A percentile compares a stretch with the other conserved stretches of the same genome.
phyloP scores from a whole-genome alignment of 1,140 invertebrate species.

The Drosophila kohkoa region DNA sequence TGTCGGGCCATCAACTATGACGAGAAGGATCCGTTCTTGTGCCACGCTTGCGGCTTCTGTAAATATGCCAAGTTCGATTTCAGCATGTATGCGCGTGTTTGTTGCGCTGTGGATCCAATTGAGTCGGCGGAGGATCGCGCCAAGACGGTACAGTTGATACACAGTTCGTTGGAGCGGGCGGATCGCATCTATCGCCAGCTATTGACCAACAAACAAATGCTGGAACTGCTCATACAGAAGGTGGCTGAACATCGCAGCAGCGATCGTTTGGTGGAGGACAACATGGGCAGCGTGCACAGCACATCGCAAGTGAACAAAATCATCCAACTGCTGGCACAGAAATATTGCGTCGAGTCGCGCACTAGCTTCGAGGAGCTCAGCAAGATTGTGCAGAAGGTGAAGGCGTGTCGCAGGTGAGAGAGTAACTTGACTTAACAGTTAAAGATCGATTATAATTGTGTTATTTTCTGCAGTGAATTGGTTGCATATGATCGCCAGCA shows the following conservation, averaged over 20 bases:
- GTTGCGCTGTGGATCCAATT: constrained; percentile 98
- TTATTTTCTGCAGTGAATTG: constrained; percentile 88
- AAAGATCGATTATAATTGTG: constrained; percentile 48
- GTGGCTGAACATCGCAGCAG: constrained; percentile 81
- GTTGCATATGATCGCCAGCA: constrained; percentile 96
- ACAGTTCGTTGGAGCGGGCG: constrained; percentile 95
- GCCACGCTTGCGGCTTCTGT: constrained; percentile 99
- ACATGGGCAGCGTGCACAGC: constrained; percentile 85
- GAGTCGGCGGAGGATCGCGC: constrained; percentile 98
- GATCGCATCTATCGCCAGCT: constrained; percentile 97
- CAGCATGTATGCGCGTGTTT: constrained; percentile 94
- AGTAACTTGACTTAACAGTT: not conserved
- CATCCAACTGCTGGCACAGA: constrained; percentile 95
- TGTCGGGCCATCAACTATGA: constrained; percentile 99
- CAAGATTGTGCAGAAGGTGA: constrained; percentile 96
- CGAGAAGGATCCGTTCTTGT: constrained; percentile 99
- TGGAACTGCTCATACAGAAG: constrained; percentile 88
- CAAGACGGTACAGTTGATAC: constrained; percentile 96
- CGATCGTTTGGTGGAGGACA: constrained; percentile 84
- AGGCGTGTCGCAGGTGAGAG: constrained; percentile 90
- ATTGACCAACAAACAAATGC: constrained; percentile 93
- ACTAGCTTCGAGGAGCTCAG: constrained; percentile 97
- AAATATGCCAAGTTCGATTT: constrained; percentile 99
- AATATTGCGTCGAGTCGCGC: constrained; percentile 97
- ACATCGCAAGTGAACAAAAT: constrained; percentile 91